Conservation (phyloP, 1,140 invertebrate species). For the Notospermus geniculatus region DNA sequence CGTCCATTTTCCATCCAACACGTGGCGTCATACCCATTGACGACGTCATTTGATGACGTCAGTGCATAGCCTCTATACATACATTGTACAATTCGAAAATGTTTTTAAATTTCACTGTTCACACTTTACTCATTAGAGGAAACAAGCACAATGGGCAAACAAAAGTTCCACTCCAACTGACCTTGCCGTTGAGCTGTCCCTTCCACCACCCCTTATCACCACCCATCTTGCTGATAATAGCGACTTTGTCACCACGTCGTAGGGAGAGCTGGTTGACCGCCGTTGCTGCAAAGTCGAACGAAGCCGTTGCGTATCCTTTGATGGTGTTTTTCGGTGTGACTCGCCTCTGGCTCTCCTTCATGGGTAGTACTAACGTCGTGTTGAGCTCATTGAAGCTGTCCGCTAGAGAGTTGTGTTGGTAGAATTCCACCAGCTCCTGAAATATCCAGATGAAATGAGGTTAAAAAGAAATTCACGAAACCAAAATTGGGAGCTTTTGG, state of each 20-base stretch:
- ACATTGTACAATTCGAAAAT: background rate
- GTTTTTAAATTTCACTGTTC: background rate
- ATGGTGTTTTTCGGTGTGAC: slow-evolving; percentile 69
- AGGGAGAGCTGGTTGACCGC: slow-evolving; percentile 76
- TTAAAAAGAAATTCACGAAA: no score
- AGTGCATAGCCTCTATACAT: no score
- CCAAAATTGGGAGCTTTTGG: no score
- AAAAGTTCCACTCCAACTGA: slow-evolving; percentile 34
- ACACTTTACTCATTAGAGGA: background rate
- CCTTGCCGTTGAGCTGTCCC: slow-evolving; percentile 68
- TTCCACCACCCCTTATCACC: slow-evolving; percentile 82
- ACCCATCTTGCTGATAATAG: slow-evolving; percentile 74
- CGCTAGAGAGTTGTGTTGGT: slow-evolving; percentile 80
- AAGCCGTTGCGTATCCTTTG: slow-evolving; percentile 48
- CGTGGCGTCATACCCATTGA: no score
- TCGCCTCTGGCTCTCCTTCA: slow-evolving; percentile 62
- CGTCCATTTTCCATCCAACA: no score
- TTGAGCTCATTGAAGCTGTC: slow-evolving; percentile 76
- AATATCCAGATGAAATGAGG: slow-evolving; percentile 15
- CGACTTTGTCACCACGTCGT: slow-evolving; percentile 73
- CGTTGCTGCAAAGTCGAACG: slow-evolving; percentile 57
- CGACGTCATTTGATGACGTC: no score
- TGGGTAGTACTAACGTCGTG: slow-evolving; percentile 52
- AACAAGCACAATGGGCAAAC: background rate
- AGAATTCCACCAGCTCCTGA: slow-evolving; percentile 80